A percentile compares a stretch with the other conserved stretches of the same genome.
Evolutionary conservation across 2,888 invertebrate genomes (phyloP).

Genomic region (Caenorhabditis sp.): DNA sequence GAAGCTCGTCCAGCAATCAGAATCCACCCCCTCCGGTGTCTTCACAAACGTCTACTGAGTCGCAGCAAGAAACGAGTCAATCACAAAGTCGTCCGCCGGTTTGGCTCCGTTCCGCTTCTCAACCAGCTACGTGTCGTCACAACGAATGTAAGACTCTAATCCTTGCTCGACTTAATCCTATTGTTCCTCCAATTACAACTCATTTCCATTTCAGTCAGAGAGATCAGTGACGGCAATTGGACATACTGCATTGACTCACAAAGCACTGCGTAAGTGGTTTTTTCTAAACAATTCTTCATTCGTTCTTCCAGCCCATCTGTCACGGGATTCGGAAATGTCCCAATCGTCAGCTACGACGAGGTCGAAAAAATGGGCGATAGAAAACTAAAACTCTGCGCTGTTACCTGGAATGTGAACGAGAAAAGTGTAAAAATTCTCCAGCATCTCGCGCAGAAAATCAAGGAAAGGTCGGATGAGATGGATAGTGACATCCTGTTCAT

Average conservation of each 20-base stretch:
- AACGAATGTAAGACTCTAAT: constrained; percentile 53
- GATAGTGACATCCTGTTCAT: constrained; percentile 76
- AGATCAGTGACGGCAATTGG: constrained; percentile 64
- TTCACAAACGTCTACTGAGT: constrained; percentile 28
- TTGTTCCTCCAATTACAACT: constrained; percentile 43
- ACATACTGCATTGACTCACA: constrained; percentile 53
- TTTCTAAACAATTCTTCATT: not conserved
- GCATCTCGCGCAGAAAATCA: constrained; percentile 59
- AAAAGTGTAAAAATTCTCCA: constrained; percentile 68
- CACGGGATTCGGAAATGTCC: constrained; percentile 69
- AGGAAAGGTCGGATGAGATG: constrained; percentile 61
- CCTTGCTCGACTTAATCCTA: constrained; percentile 38
- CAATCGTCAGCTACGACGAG: constrained; percentile 66
- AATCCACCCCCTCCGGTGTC: constrained; percentile 1
- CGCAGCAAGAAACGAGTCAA: constrained; percentile 2
- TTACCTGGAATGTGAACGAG: constrained; percentile 80
- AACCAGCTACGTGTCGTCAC: constrained; percentile 54
- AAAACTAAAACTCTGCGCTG: constrained; percentile 48
- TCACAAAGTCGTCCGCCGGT: constrained; percentile 18
- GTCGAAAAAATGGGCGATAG: constrained; percentile 64
- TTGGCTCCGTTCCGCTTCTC: constrained; percentile 55
- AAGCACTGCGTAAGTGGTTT: constrained; percentile 20
- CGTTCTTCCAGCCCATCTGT: constrained; percentile 56
- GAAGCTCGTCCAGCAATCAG: not conserved
- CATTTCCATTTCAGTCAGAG: constrained; percentile 56